Conservation (phyloP, 1,140 invertebrate genomes). For the Colletes gigas region DNA sequence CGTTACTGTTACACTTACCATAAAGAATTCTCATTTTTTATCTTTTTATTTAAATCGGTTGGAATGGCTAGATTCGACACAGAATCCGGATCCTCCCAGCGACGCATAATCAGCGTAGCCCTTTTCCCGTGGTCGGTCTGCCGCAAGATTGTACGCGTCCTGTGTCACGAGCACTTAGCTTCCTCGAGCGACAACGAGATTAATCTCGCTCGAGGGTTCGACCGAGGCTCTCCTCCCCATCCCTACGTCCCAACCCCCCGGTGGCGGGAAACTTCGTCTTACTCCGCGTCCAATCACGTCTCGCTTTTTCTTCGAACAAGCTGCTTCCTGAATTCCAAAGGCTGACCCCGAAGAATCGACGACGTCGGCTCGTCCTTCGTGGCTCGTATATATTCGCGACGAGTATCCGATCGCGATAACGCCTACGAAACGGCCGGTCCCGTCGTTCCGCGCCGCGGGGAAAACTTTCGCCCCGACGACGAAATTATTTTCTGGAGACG, state of each 20-base stretch:
- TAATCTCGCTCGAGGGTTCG: slow-evolving; percentile 45
- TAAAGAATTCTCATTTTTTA: too few species aligned
- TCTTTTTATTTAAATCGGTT: too few species aligned
- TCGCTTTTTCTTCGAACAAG: slow-evolving; percentile 40
- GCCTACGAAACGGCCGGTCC: slow-evolving; percentile 3
- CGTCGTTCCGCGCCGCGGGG: background rate
- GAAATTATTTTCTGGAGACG: slow-evolving; percentile 26
- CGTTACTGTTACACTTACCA: too few species aligned
- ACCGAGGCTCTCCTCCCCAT: slow-evolving; percentile 20
- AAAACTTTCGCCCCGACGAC: background rate
- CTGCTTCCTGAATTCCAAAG: slow-evolving; percentile 52
- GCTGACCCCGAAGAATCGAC: slow-evolving; percentile 39
- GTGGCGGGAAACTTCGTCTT: slow-evolving; percentile 55
- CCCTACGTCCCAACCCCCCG: background rate
- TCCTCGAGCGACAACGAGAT: slow-evolving; percentile 47
- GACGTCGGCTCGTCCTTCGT: slow-evolving; percentile 5
- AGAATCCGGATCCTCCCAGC: background rate
- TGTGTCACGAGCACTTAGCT: slow-evolving; percentile 55
- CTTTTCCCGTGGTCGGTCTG: background rate
- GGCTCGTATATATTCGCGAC: slow-evolving; percentile 24
- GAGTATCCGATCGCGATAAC: slow-evolving; percentile 35
- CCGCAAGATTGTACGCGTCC: slow-evolving; percentile 10
- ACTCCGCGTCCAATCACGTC: slow-evolving; percentile 37
- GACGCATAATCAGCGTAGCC: slow-evolving; percentile 26
- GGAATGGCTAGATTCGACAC: background rate